phyloP scores from a whole-genome alignment of 2,888 invertebrate genomes.

The Trissolcus brochymenae region DNA sequence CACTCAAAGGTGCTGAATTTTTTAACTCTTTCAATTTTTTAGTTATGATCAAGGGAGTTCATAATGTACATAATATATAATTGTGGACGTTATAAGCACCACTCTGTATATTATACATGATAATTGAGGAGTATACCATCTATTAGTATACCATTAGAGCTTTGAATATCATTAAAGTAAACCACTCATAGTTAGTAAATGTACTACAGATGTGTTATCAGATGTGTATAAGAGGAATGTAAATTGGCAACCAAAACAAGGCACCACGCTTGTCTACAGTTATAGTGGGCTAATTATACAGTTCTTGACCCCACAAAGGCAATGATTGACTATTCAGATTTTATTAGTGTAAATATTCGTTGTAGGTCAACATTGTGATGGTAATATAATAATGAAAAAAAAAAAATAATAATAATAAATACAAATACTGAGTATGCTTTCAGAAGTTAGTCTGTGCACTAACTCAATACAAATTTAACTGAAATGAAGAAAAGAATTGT shows the following conservation, averaged over 20 bases:
- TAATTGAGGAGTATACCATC: slow-evolving; percentile 30
- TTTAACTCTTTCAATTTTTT: not conserved
- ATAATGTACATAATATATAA: not conserved
- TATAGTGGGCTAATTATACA: not conserved
- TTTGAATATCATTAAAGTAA: slow-evolving; percentile 45
- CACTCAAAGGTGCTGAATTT: not conserved
- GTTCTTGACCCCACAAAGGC: no score
- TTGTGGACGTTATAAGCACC: not conserved
- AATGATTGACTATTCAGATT: no score
- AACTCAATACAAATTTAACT: no score
- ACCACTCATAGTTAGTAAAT: slow-evolving; percentile 29
- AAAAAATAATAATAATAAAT: no score
- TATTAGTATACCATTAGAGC: slow-evolving; percentile 45
- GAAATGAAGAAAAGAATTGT: no score
- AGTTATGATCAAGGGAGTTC: not conserved
- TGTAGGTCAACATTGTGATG: no score
- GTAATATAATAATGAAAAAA: no score
- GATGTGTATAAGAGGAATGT: slow-evolving; percentile 7
- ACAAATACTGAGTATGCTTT: no score
- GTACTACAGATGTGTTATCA: slow-evolving; percentile 16
- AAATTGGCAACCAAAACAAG: slow-evolving; percentile 22
- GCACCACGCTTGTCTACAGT: not conserved
- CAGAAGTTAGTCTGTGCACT: no score
- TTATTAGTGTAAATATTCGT: no score
- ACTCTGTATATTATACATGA: slow-evolving; percentile 13